phyloP scores from a whole-genome alignment of 2,888 invertebrate species.

The Cryptus armator region DNA sequence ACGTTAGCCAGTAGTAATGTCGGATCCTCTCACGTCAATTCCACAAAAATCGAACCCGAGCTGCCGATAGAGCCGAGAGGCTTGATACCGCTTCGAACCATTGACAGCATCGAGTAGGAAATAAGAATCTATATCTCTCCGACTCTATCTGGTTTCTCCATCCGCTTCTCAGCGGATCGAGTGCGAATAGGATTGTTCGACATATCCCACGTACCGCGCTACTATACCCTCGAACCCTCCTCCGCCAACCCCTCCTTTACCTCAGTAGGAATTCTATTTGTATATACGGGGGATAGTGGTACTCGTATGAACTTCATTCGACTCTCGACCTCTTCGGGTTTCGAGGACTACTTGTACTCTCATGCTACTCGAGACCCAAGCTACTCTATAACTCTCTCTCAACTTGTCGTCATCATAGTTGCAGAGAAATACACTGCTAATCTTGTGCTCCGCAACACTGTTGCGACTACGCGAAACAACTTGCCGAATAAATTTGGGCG shows the following conservation, averaged over 20 bases:
- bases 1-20: conserved; percentile 32
- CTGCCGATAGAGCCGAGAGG: conserved; percentile 12
- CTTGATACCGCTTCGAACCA: conserved; percentile 45
- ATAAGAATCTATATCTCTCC: conserved; percentile 64
- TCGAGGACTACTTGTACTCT: conserved; percentile 42
- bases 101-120: conserved; percentile 54
- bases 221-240: not conserved
- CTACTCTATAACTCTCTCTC: not conserved
- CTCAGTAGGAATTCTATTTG: conserved; percentile 13
- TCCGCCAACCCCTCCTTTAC: not conserved
- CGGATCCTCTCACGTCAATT: conserved; percentile 56
- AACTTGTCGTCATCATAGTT: conserved; percentile 21
- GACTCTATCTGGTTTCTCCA: conserved; percentile 43
- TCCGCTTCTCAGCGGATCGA: conserved; percentile 54
- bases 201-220: not conserved
- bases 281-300: conserved; percentile 11
- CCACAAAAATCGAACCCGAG: conserved; percentile 52
- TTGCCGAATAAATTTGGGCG: not conserved
- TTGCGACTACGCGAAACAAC: not conserved
- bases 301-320: conserved; percentile 32
- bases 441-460: not conserved
- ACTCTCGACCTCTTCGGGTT: conserved; percentile 41
- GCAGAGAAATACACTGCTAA: conserved; percentile 13
- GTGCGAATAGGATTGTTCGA: conserved; percentile 60
- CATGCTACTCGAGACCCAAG: conserved; percentile 28